Evolutionary conservation across 1,140 invertebrate species (phyloP).

Genomic region (Metaphire vulgaris): DNA sequence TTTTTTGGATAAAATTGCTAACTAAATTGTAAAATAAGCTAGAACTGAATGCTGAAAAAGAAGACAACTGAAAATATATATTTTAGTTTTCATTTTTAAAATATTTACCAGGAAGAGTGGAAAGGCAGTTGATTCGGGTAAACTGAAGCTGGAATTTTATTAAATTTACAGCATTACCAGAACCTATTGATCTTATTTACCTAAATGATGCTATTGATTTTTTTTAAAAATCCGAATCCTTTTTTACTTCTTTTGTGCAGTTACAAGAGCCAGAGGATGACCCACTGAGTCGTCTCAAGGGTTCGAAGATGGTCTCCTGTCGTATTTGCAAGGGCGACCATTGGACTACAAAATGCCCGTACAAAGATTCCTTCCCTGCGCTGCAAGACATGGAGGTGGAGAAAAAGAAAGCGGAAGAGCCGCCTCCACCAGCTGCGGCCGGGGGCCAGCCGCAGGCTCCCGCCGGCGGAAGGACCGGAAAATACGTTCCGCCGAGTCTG

Average conservation of each 20-base stretch:
- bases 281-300: constrained; percentile 68
- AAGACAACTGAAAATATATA: no score
- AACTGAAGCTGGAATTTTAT: no score
- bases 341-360: constrained; percentile 95
- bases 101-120: no score
- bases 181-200: no score
- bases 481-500: constrained; percentile 73
- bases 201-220: no score
- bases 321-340: constrained; percentile 86
- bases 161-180: no score
- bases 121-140: no score
- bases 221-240: no score
- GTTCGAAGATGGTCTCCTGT: constrained; percentile 79
- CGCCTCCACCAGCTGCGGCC: constrained; percentile 37
- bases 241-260: not conserved
- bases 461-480: constrained; percentile 37
- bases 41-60: no score
- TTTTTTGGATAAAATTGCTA: no score
- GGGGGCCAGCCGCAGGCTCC: constrained; percentile 31
- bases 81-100: no score
- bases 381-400: constrained; percentile 37
- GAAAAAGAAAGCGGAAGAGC: constrained; percentile 38
- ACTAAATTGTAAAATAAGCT: no score
- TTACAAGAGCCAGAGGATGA: constrained; percentile 71
- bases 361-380: constrained; percentile 69